Conservation (phyloP, 2,888 invertebrate genomes). For the Cenopis cana region DNA sequence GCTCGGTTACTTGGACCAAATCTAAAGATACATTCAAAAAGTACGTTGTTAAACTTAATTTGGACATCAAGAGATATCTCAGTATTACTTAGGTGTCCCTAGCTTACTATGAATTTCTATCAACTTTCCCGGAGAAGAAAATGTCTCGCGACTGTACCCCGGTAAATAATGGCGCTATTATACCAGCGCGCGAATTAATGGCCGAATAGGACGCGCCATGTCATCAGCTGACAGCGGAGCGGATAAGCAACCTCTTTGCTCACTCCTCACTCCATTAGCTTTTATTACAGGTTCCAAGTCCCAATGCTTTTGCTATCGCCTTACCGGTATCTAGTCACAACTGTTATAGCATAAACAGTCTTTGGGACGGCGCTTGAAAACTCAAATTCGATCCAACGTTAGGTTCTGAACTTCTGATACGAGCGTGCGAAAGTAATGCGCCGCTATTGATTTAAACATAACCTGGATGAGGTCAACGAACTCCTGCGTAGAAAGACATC, state of each 20-base stretch:
- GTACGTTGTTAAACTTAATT: no score
- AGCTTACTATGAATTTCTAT: no score
- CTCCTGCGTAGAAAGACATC: conserved; percentile 30
- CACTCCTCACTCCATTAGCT: conserved; percentile 39
- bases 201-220: conserved; percentile 32
- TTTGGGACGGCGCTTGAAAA: not conserved
- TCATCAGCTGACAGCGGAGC: conserved; percentile 24
- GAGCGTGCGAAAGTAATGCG: conserved; percentile 14
- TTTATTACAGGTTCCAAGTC: conserved; percentile 36
- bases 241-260: conserved; percentile 29
- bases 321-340: not conserved
- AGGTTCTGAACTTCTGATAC: not conserved
- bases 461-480: conserved; percentile 36
- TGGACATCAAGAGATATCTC: no score
- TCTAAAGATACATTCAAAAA: no score
- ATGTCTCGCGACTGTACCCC: not conserved
- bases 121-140: no score
- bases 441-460: conserved; percentile 36
- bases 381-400: conserved; percentile 2
- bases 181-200: conserved; percentile 38
- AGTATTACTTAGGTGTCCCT: no score
- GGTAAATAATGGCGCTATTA: conserved; percentile 38
- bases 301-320: conserved; percentile 16
- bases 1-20: no score
- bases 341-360: not conserved